Conservation (phyloP, 2,797 vertebrate genomes). For the Harpagifer antarcticus region DNA sequence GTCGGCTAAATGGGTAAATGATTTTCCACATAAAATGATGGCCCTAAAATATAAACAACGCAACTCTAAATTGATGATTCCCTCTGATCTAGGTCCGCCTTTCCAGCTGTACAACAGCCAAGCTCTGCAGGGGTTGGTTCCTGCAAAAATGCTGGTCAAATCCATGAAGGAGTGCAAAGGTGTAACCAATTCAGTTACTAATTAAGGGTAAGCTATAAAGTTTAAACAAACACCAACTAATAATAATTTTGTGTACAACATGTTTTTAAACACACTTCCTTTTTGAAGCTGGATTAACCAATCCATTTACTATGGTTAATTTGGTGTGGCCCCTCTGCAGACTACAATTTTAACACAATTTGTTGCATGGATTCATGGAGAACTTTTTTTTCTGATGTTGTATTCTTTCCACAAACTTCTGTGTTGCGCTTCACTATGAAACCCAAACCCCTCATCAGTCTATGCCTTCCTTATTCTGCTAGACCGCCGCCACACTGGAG, state of each 20-base stretch:
- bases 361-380: not conserved
- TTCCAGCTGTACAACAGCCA: too few relatives aligned
- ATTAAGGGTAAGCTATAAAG: not conserved
- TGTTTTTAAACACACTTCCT: not conserved
- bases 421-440: not conserved
- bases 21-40: too few relatives aligned
- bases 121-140: too few relatives aligned
- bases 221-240: too few relatives aligned
- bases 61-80: too few relatives aligned
- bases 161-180: not conserved
- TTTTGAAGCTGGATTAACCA: not conserved
- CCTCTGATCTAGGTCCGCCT: too few relatives aligned
- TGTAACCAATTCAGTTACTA: slow-evolving; percentile 5
- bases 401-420: not conserved
- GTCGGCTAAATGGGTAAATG: too few relatives aligned
- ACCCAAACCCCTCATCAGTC: slow-evolving; percentile 14
- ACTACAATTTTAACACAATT: not conserved
- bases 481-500: slow-evolving; percentile 2
- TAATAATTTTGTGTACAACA: not conserved
- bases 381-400: not conserved
- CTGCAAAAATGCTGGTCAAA: not conserved
- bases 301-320: not conserved
- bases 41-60: too few relatives aligned
- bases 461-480: not conserved
- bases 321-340: not conserved